Conservation (phyloP, 2,797 vertebrate species). For the Lepidocolaptes lacrymiger region DNA sequence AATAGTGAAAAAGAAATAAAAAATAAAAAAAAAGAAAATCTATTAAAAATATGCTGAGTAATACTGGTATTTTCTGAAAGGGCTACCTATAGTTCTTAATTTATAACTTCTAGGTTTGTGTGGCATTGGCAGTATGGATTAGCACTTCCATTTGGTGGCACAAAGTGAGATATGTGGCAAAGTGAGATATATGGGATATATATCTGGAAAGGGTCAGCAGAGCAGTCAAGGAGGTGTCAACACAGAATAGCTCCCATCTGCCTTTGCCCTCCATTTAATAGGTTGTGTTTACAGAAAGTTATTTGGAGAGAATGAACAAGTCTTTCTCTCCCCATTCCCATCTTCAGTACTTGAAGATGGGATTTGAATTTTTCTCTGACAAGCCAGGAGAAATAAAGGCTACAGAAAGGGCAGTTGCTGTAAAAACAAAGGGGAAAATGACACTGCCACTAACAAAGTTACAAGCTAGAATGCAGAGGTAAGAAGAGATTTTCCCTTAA, state of each 20-base stretch:
- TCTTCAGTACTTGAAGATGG: not conserved
- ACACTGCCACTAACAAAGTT: not conserved
- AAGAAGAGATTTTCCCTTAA: not conserved
- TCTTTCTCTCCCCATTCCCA: not conserved
- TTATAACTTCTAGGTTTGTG: not conserved
- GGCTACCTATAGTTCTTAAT: not conserved
- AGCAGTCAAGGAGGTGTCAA: not conserved
- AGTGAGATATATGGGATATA: not conserved
- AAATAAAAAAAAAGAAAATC: not conserved
- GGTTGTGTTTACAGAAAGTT: not conserved
- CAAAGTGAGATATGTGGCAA: not conserved
- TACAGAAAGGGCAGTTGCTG: not conserved
- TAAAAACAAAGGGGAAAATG: not conserved
- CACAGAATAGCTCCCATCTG: not conserved
- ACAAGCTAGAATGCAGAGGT: not conserved
- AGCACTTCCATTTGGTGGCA: not conserved
- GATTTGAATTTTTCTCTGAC: not conserved
- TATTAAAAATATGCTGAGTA: not conserved
- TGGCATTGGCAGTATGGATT: not conserved
- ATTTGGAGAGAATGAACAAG: not conserved
- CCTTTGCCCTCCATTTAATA: not conserved
- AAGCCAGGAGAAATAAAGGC: not conserved
- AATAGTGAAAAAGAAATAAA: not conserved
- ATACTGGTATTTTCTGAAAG: not conserved
- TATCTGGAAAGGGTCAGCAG: not conserved